Percentiles rank a stretch among this genome's conserved stretches.
Evolutionary conservation across 2,888 invertebrate species (phyloP).

Genomic region (Anaspis maculata): DNA sequence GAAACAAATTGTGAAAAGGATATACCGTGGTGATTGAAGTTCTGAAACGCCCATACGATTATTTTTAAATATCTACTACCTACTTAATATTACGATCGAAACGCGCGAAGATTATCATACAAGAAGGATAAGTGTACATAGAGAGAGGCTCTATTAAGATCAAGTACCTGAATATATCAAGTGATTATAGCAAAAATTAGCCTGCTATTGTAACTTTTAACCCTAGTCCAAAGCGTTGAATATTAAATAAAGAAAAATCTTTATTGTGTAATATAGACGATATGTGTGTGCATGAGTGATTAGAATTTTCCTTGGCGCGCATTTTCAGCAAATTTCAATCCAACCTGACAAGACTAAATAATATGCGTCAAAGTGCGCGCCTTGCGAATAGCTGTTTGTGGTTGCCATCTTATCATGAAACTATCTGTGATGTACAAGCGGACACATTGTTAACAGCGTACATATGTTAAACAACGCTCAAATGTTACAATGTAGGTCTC

Average conservation of each 20-base stretch:
- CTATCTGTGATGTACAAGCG: conserved; percentile 35
- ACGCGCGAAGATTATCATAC: no score
- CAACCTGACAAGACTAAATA: no score
- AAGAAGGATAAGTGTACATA: conserved; percentile 12
- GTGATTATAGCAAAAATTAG: conserved; percentile 24
- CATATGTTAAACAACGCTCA: conserved; percentile 44
- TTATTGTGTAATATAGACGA: conserved; percentile 17
- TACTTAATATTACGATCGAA: no score
- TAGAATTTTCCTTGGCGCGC: conserved; percentile 5
- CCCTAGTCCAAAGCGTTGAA: conserved; percentile 26
- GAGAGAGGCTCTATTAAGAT: conserved; percentile 20
- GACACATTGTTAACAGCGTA: conserved; percentile 42
- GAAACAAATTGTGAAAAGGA: conserved; percentile 4
- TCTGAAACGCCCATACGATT: no score
- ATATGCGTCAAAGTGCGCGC: no score
- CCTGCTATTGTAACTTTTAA: conserved; percentile 25
- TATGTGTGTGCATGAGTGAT: conserved; percentile 15
- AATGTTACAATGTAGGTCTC: conserved; percentile 40
- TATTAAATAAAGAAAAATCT: conserved; percentile 18
- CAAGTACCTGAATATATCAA: conserved; percentile 25
- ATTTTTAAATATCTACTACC: no score
- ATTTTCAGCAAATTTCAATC: neutral
- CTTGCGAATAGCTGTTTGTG: no score
- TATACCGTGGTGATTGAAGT: no score
- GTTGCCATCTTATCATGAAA: conserved; percentile 28